Conservation (phyloP, 2,888 invertebrate species). For the Orchesella flavescens region DNA sequence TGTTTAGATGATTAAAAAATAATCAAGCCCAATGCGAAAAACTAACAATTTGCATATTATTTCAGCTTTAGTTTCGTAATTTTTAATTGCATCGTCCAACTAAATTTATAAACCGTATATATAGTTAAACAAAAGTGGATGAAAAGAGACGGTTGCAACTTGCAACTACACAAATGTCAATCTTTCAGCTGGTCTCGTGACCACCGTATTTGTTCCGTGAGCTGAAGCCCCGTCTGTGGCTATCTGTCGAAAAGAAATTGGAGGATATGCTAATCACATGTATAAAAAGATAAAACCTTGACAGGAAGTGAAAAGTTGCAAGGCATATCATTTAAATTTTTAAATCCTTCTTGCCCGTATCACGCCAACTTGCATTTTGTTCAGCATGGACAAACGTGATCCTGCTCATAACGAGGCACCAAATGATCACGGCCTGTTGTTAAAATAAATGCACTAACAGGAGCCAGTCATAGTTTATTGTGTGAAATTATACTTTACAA, state of each 20-base stretch:
- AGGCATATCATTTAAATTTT: conserved; percentile 22
- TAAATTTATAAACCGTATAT: too few relatives aligned
- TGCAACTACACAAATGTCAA: too few relatives aligned
- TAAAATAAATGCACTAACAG: conserved; percentile 11
- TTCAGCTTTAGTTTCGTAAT: too few relatives aligned
- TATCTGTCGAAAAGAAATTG: conserved; percentile 24
- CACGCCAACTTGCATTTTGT: conserved; percentile 35
- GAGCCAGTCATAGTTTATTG: not conserved
- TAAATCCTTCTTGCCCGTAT: conserved; percentile 10
- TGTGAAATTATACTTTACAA: conserved; percentile 44
- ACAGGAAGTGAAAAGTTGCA: conserved; percentile 48
- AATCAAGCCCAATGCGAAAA: too few relatives aligned
- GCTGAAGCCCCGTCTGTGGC: conserved; percentile 15
- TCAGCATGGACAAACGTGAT: not conserved
- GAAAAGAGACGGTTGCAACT: not conserved
- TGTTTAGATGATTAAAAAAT: too few relatives aligned
- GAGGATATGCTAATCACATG: conserved; percentile 40
- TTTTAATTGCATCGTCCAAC: too few relatives aligned
- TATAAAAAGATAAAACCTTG: conserved; percentile 31
- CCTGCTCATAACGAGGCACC: not conserved
- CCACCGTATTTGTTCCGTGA: not conserved
- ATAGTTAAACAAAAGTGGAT: too few relatives aligned
- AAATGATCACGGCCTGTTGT: not conserved
- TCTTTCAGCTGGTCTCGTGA: too few relatives aligned
- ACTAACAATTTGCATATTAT: too few relatives aligned